A percentile compares a stretch with the other conserved stretches of the same genome.
These are phyloP conservation scores for Datnioides undecimradiatus DNA, from an alignment of 2,113 vertebrate genomes.

Conservation along the genomic window DNA sequence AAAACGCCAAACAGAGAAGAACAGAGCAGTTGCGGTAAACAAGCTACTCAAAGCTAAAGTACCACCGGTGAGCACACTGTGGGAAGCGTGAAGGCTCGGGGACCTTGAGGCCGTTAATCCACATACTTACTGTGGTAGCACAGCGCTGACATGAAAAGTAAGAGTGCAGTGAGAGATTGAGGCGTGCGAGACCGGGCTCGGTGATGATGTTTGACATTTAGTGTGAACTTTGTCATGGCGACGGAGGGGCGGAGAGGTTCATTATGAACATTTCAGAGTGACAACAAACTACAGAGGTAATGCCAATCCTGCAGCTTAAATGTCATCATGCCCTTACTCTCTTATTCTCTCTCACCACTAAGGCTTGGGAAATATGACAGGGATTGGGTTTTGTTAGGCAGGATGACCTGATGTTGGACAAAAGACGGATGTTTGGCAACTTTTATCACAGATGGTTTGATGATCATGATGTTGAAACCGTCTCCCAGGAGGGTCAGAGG, in stretches of 20 bases:
- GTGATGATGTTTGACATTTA: conserved; percentile 56
- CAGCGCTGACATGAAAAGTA: neutral
- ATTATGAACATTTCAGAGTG: conserved; percentile 40
- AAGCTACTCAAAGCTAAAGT: no score
- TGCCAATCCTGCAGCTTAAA: conserved; percentile 40
- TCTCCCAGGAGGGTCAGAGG: conserved; percentile 10
- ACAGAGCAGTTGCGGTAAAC: neutral
- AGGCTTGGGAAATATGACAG: neutral
- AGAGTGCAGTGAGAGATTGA: neutral
- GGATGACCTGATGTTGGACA: neutral
- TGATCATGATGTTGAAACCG: neutral
- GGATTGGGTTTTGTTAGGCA: neutral
- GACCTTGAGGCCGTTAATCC: neutral
- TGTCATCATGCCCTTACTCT: conserved; percentile 45
- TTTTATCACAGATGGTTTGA: neutral
- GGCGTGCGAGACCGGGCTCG: neutral
- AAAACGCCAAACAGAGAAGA: neutral
- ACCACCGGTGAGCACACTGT: neutral
- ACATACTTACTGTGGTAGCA: neutral
- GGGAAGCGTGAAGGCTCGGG: neutral
- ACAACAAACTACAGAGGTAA: conserved; percentile 44
- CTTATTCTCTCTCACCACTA: neutral
- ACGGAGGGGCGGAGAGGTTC: conserved; percentile 19
- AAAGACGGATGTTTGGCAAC: neutral
- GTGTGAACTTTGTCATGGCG: conserved; percentile 53